Base-by-base conservation (phyloP, 2,113 vertebrate species). In the Pagrus major region DNA sequence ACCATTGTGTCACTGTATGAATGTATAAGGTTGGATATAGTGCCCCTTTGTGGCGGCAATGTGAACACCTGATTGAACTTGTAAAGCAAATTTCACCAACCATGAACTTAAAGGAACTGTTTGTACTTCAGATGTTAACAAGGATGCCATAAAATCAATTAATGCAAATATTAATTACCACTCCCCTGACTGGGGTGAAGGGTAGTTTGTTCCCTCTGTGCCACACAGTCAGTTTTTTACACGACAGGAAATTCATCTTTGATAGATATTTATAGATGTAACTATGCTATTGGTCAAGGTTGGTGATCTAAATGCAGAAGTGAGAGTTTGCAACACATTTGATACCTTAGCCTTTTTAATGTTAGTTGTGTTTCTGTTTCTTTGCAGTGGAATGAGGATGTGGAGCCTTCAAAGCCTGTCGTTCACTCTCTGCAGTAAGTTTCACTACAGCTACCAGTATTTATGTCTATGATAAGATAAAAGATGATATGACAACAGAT, bases 381-480 rank as follows among this genome's bases (percentile, higher is more conserved):
- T n/a, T 54, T 35, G 21, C 14, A 35, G 12, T 15, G 15, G 5
- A 29, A 12, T n/a, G 12, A 73, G 23, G 61, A 85, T 77, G 84
- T 56, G 47, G 79, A 37, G 21, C 18, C 44, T 46, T 75, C 29
- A 20, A 16, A 72, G 2, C 2, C 33, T 52, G 49, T 59, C 63
- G 12, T 65, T 89, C 27, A 21, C 11, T 29, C 41, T 85, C 33
- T 86, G 46, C 16, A 39, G 86, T 89, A 84, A 85, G 88, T 87
- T 71, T 0, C 46, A 67, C 70, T 5, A 44, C 27, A 69, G 11
- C 16, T 29, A 2, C 21, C 18, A 29, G 33, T 10, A 64, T 64
- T 42, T 31, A 52, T 77, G 5, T 51, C 9, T 51, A 21, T 16
- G n/a, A 64, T 18, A 21, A 12, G 0, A 42, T 51, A 21, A 25